Evolutionary conservation across 2,888 invertebrate genomes (phyloP).

Genomic region (Aphodius granarius): DNA sequence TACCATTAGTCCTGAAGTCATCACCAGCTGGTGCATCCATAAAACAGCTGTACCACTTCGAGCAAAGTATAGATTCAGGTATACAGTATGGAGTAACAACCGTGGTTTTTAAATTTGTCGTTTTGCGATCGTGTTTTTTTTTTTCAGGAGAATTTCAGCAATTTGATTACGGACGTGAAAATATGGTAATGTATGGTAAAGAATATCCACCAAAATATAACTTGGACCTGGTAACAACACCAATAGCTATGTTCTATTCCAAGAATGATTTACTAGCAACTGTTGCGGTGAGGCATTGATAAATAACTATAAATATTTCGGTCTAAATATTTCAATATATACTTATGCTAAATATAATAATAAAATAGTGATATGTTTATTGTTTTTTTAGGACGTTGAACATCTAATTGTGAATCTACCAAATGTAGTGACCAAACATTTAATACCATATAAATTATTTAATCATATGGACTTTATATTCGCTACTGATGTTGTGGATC

Average conservation of each 20-base stretch:
- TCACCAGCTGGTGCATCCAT: slow-evolving; percentile 16
- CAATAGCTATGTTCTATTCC: slow-evolving; percentile 15
- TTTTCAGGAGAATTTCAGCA: slow-evolving; percentile 18
- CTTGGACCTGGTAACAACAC: slow-evolving; percentile 9
- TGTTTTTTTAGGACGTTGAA: slow-evolving; percentile 16
- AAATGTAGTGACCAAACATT: slow-evolving; percentile 12
- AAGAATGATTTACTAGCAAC: slow-evolving; percentile 15
- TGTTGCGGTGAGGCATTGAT: background rate
- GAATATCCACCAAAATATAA: slow-evolving; percentile 3
- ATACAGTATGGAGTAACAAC: too few relatives aligned
- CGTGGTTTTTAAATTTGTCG: background rate
- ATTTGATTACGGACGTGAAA: slow-evolving; percentile 11
- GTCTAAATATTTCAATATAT: too few relatives aligned
- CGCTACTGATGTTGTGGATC: slow-evolving; percentile 13
- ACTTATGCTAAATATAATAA: too few relatives aligned
- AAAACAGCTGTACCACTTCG: slow-evolving; percentile 15
- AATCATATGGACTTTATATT: slow-evolving; percentile 20
- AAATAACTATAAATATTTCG: too few relatives aligned
- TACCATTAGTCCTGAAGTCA: slow-evolving; percentile 10
- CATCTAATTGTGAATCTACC: slow-evolving; percentile 13
- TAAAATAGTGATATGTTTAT: too few relatives aligned
- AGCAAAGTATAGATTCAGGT: slow-evolving; percentile 18
- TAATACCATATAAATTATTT: slow-evolving; percentile 12
- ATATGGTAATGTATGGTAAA: slow-evolving; percentile 8
- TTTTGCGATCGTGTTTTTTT: background rate